Evolutionary conservation across 2,113 vertebrate genomes (phyloP), one percentile per base, ranked within the genome.

Genomic region (Phainopepla nitens): DNA sequence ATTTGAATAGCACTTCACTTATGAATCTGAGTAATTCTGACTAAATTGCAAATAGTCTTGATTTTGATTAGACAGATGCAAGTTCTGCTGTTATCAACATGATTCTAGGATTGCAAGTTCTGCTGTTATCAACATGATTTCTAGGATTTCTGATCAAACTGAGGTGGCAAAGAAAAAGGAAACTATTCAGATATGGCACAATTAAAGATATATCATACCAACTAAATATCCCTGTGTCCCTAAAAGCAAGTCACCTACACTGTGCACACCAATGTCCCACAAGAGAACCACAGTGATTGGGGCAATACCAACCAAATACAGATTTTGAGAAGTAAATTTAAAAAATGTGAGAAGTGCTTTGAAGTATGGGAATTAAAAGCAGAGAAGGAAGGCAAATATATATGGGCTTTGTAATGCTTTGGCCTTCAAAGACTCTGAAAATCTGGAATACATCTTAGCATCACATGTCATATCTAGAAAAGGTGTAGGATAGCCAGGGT

Each of bases 381-480:
- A 82, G 89, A 90, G 86, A 92, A 41, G 31, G 47, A 75, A 85
- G 76, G 50, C 27, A 89, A 65, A 81, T 73, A 64, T 68, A 69
- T 60, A 60, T 11, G 13, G 56, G 13, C 17, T 73, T 90, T 39
- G 29, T 66, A 78, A 84, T 47, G 69, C 61, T 78, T 90, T 73
- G 60, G 64, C 60, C 54, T 49, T 94, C 80, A 82, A 92, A 94
- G 81, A 83, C 85, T 89, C 41, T 76, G 58, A 83, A 89, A 94
- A 97, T 94, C 94, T 95, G 97, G 79, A 93, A 94, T 49, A 88
- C 57, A 93, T 96, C 90, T 92, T 61, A 70, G 51, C 60, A 87
- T 87, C 82, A 96, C 72, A 56, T 78, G 73, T 81, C 77, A 58
- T 94, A 96, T 94, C 95, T 95, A 78, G 87, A 93, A 88, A 87